Evolutionary conservation across 2,888 invertebrate species (phyloP).

Genomic region (Trileptium ribeirensis): DNA sequence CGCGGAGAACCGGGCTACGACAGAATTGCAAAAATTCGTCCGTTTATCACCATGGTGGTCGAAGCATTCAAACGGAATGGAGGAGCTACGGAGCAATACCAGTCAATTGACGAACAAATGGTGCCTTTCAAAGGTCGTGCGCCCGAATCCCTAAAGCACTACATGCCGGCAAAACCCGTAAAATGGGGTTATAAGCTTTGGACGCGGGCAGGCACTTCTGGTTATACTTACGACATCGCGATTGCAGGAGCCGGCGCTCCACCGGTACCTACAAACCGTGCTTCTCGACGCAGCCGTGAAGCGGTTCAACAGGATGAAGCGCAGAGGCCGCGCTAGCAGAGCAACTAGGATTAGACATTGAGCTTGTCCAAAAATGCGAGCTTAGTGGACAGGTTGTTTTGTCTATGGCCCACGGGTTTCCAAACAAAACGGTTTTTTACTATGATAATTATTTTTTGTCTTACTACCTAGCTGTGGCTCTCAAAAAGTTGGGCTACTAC

Average conservation of each 20-base stretch:
- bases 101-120: too few relatives aligned
- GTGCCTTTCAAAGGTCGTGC: neutral
- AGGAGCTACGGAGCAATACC: neutral
- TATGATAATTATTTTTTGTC: too few relatives aligned
- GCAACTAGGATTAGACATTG: too few relatives aligned
- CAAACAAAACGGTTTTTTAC: neutral
- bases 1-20: neutral
- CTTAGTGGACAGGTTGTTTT: neutral
- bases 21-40: neutral
- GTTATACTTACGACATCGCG: neutral
- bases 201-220: neutral
- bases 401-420: neutral
- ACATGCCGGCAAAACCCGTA: too few relatives aligned
- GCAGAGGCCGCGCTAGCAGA: too few relatives aligned
- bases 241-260: neutral
- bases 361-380: neutral
- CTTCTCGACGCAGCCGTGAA: too few relatives aligned
- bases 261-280: neutral
- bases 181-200: slow-evolving; percentile 4
- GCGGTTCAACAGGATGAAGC: too few relatives aligned
- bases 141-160: neutral
- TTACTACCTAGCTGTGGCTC: neutral
- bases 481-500: neutral
- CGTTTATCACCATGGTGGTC: neutral
- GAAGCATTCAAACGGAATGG: neutral